phyloP scores from a whole-genome alignment of 2,113 vertebrate species.

The Lonchura striata region DNA sequence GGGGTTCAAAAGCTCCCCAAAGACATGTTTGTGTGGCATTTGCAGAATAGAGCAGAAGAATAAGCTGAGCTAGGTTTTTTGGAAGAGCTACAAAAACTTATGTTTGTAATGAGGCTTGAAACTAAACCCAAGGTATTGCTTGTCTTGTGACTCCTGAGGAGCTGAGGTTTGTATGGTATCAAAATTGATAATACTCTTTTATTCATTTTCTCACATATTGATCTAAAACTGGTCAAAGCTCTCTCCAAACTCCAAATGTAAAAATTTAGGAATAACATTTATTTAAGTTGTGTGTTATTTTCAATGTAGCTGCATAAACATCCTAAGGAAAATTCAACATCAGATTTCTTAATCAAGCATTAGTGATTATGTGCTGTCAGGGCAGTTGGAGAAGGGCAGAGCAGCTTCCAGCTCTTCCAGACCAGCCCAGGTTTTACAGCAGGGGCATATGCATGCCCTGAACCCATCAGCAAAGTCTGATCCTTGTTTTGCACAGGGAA shows the following conservation, averaged over 20 bases:
- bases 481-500: neutral
- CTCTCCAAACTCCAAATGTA: neutral
- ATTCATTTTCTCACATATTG: neutral
- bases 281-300: neutral
- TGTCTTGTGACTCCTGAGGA: neutral
- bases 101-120: neutral
- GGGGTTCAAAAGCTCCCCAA: neutral
- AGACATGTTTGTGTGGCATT: rapidly evolving
- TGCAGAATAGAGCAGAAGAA: neutral
- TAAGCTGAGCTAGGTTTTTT: neutral
- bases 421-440: neutral
- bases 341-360: neutral
- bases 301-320: neutral
- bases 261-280: neutral
- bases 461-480: neutral
- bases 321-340: neutral
- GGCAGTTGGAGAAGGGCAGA: neutral
- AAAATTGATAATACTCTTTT: neutral
- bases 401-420: neutral
- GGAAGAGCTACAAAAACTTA: neutral
- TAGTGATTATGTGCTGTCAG: rapidly evolving
- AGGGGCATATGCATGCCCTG: rapidly evolving
- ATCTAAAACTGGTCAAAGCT: neutral
- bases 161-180: neutral
- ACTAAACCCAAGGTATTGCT: neutral